These are phyloP conservation scores for Apogon hyalosoma DNA, from an alignment of 2,797 vertebrate species.

Conservation along the genomic window DNA sequence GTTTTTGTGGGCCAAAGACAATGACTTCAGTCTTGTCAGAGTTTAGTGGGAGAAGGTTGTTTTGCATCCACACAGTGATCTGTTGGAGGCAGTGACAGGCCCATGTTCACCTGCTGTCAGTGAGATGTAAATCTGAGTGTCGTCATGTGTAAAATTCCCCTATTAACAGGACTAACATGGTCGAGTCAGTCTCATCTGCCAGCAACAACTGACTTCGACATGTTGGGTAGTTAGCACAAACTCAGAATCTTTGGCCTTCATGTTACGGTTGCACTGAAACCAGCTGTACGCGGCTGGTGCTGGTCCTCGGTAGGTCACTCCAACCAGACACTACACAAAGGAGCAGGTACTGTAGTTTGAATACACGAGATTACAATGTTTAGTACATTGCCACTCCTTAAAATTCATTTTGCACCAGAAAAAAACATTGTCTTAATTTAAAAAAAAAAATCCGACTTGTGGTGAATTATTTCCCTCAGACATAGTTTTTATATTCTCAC, in stretches of 20 bases:
- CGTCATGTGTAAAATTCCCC: no score
- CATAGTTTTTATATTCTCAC: slow-evolving; percentile 2
- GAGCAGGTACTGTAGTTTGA: slow-evolving; percentile 15
- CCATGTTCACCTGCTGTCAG: no score
- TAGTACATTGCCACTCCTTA: neutral
- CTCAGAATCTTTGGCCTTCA: slow-evolving; percentile 26
- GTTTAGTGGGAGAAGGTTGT: no score
- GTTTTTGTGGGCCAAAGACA: no score
- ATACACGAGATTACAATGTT: slow-evolving; percentile 3
- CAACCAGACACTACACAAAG: slow-evolving; percentile 34
- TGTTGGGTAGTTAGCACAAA: slow-evolving; percentile 35
- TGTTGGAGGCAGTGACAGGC: no score
- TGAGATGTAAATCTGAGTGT: no score
- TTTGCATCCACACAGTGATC: no score
- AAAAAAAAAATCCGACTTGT: slow-evolving; percentile 17
- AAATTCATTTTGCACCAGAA: slow-evolving; percentile 11
- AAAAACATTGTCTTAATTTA: slow-evolving; percentile 10
- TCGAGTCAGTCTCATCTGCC: slow-evolving; percentile 11
- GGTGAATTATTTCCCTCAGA: slow-evolving; percentile 2
- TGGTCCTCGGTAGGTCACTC: slow-evolving; percentile 24
- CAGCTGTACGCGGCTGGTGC: slow-evolving; percentile 4
- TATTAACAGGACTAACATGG: slow-evolving; percentile 12
- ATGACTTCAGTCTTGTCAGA: no score
- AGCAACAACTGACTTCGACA: slow-evolving; percentile 16
- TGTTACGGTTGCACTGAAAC: slow-evolving; percentile 8